phyloP scores from a whole-genome alignment of 2,888 invertebrate species.

The Plagodis pulveraria region DNA sequence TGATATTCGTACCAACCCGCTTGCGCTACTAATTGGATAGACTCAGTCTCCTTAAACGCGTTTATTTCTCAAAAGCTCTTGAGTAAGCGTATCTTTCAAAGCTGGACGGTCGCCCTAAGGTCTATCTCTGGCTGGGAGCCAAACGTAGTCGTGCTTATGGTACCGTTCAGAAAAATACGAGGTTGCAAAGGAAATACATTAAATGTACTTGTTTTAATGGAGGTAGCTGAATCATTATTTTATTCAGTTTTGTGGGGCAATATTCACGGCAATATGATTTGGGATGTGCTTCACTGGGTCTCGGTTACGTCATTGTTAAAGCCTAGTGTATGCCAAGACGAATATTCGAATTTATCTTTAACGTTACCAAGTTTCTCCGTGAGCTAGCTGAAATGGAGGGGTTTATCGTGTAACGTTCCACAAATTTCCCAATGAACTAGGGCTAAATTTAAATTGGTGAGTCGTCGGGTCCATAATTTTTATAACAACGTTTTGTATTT shows the following conservation, averaged over 20 bases:
- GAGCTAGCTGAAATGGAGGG: not conserved
- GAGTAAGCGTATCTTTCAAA: slow-evolving; percentile 12
- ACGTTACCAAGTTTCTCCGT: not conserved
- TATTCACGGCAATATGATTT: slow-evolving; percentile 17
- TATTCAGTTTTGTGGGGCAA: slow-evolving; percentile 5
- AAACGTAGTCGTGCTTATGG: slow-evolving; percentile 15
- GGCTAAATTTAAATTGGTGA: no score
- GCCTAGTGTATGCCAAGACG: slow-evolving; percentile 7
- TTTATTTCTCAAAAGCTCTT: slow-evolving; percentile 27
- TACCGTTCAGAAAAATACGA: slow-evolving; percentile 23
- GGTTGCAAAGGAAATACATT: slow-evolving; percentile 15
- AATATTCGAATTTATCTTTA: slow-evolving; percentile 7
- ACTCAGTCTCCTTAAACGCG: slow-evolving; percentile 12
- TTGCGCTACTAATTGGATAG: slow-evolving; percentile 8
- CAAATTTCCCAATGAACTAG: not conserved
- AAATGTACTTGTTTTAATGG: slow-evolving; percentile 26
- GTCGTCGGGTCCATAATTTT: no score
- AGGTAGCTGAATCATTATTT: slow-evolving; percentile 19
- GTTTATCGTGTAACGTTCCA: not conserved
- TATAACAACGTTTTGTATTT: no score
- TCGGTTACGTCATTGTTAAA: not conserved
- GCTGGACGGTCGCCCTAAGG: slow-evolving; percentile 19
- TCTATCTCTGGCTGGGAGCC: slow-evolving; percentile 19
- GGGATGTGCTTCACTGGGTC: not conserved
- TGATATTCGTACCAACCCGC: no score